A percentile compares a stretch with the other conserved stretches of the same genome.
phyloP scores from a whole-genome alignment of 2,888 invertebrate genomes.

The Seladonia tumulorum region DNA sequence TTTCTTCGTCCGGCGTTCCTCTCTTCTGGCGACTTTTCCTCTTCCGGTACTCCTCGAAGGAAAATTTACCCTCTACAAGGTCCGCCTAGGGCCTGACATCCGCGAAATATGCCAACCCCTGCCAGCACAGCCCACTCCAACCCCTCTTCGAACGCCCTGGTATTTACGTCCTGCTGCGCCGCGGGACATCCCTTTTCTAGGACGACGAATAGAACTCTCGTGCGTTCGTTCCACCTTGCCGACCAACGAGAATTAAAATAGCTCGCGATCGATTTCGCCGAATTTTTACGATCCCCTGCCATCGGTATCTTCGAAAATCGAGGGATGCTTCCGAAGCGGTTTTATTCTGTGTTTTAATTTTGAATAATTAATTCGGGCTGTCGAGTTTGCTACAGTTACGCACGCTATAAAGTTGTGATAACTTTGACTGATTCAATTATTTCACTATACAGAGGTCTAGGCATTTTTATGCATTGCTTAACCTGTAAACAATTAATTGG shows the following conservation, averaged over 20 bases:
- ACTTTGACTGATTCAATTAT: too few species aligned
- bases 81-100: conserved; percentile 52
- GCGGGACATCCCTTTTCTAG: conserved; percentile 42
- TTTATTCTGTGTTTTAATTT: background rate
- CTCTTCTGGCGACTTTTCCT: conserved; percentile 18
- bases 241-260: background rate
- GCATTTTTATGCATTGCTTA: too few species aligned
- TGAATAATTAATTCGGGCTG: background rate
- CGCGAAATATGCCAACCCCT: conserved; percentile 63
- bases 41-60: conserved; percentile 47
- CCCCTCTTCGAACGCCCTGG: conserved; percentile 42
- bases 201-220: conserved; percentile 9
- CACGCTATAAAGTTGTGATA: too few species aligned
- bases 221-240: background rate
- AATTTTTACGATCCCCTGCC: background rate
- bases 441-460: too few species aligned
- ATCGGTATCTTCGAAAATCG: background rate
- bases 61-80: conserved; percentile 61
- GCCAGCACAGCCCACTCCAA: background rate
- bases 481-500: background rate
- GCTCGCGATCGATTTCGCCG: background rate
- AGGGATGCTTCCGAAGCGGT: background rate
- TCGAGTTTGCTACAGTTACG: background rate
- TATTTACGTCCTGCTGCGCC: conserved; percentile 57
- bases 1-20: conserved; percentile 11